These are phyloP conservation scores for Plutella xylostella DNA, from an alignment of 2,888 invertebrate genomes.

Conservation along the genomic window DNA sequence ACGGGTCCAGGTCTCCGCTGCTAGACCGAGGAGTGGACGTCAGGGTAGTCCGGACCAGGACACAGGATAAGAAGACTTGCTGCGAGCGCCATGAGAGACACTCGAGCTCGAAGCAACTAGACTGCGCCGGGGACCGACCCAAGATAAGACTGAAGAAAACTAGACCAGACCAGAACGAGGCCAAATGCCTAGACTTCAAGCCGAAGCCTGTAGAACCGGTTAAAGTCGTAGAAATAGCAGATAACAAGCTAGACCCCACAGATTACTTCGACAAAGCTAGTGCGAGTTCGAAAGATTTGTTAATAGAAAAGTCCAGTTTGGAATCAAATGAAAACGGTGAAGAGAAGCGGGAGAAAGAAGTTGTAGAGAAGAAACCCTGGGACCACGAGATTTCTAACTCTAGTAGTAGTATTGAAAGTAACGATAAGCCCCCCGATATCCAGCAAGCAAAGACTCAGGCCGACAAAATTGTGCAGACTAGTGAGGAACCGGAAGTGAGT, in stretches of 20 bases:
- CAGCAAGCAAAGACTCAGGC: constrained; percentile 23
- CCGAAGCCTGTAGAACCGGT: constrained; percentile 26
- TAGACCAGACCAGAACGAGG: constrained; percentile 41
- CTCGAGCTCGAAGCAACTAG: constrained; percentile 33
- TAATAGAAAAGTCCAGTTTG: constrained; percentile 70
- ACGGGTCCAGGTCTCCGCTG: constrained; percentile 77
- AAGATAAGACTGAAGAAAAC: constrained; percentile 47
- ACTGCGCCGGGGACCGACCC: constrained; percentile 48
- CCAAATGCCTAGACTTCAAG: constrained; percentile 24
- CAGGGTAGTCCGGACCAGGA: constrained; percentile 50
- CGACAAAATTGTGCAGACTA: constrained; percentile 33
- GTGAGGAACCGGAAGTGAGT: constrained; percentile 44
- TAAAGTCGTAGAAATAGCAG: constrained; percentile 5
- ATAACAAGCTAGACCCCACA: constrained; percentile 4
- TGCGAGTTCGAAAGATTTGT: constrained; percentile 78
- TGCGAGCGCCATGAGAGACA: constrained; percentile 43
- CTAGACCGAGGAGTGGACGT: constrained; percentile 65
- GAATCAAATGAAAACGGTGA: constrained; percentile 62
- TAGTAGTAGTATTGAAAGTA: constrained; percentile 69
- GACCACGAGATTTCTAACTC: constrained; percentile 70
- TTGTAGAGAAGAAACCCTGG: constrained; percentile 51
- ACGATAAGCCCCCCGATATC: constrained; percentile 32
- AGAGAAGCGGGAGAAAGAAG: constrained; percentile 37
- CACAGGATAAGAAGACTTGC: constrained; percentile 44
- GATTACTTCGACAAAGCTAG: constrained; percentile 74